Evolutionary conservation across 1,140 invertebrate genomes (phyloP).

Genomic region (Epicauta chinensis): DNA sequence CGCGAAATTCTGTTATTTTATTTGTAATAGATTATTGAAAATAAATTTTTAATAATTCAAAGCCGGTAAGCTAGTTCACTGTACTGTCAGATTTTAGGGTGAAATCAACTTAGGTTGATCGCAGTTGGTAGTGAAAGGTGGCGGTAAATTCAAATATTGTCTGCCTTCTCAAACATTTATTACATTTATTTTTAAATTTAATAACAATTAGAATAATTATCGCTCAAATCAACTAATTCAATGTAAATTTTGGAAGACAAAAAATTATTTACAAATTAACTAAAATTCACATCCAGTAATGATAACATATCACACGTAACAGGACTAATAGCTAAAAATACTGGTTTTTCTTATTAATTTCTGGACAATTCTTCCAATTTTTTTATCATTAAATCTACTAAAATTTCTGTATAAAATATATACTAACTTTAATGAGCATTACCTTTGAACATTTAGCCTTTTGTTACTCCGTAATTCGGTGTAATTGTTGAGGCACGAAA

Average conservation of each 20-base stretch:
- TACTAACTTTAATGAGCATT: slow-evolving; percentile 8
- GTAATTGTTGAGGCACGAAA: slow-evolving; percentile 7
- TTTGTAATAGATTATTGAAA: too few relatives aligned
- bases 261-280: slow-evolving; percentile 1
- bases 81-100: too few relatives aligned
- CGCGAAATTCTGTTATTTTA: too few relatives aligned
- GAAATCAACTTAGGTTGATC: too few relatives aligned
- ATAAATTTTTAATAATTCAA: too few relatives aligned
- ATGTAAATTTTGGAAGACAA: slow-evolving; percentile 10
- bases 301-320: neutral
- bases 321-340: slow-evolving; percentile 11
- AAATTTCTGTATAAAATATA: slow-evolving; percentile 13
- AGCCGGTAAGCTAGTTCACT: too few relatives aligned
- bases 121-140: too few relatives aligned
- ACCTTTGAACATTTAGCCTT: slow-evolving; percentile 12
- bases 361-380: slow-evolving; percentile 2
- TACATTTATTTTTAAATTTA: slow-evolving; percentile 11
- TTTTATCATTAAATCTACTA: slow-evolving; percentile 1
- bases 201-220: slow-evolving; percentile 10
- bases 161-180: slow-evolving; percentile 10
- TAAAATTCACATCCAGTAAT: slow-evolving; percentile 13
- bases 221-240: slow-evolving; percentile 2
- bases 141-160: too few relatives aligned
- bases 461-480: neutral
- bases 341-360: slow-evolving; percentile 1